Evolutionary conservation across 2,113 vertebrate genomes (phyloP).

Genomic region (Ellobius talpinus): DNA sequence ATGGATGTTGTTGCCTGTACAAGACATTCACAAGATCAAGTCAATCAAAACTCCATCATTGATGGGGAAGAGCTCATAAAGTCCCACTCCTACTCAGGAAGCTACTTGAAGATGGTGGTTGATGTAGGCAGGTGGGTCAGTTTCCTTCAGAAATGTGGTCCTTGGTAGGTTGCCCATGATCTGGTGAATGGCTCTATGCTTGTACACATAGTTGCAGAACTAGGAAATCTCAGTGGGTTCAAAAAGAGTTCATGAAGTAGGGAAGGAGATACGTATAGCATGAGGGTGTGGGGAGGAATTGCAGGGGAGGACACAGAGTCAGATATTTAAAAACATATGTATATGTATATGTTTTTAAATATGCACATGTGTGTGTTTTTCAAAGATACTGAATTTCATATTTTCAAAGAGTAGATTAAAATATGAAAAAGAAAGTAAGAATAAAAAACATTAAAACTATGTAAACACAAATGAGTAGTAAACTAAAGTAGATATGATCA

Average conservation of each 20-base stretch:
- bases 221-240: not conserved
- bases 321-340: not conserved
- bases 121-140: not conserved
- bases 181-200: not conserved
- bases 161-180: not conserved
- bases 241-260: not conserved
- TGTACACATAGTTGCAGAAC: no score
- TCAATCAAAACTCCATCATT: not conserved
- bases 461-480: not conserved
- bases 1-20: not conserved
- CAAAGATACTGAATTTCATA: not conserved
- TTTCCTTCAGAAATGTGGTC: not conserved
- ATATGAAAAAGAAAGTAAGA: not conserved
- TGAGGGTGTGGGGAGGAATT: not conserved
- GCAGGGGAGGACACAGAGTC: not conserved
- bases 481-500: not conserved
- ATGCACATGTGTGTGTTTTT: not conserved
- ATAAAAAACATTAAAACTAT: not conserved
- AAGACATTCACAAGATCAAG: no score
- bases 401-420: not conserved
- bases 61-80: not conserved
- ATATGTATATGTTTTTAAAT: no score
- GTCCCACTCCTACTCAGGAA: not conserved
- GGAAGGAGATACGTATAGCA: not conserved
- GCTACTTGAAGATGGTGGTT: not conserved